Evolutionary conservation across 2,113 vertebrate species (phyloP).

Genomic region (Coracopsis vasa): DNA sequence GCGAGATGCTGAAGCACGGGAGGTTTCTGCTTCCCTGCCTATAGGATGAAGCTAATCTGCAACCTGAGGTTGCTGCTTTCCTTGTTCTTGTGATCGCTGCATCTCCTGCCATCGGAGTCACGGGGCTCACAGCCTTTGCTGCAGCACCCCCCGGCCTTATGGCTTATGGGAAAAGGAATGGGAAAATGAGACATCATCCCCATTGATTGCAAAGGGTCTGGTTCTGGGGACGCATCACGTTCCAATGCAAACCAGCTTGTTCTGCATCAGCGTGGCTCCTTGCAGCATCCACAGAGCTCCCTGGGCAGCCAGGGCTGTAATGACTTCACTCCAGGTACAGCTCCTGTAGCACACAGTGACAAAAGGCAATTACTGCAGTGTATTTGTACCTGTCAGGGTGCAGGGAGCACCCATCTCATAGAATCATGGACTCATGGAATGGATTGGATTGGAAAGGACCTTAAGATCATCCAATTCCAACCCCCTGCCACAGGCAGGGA

Average conservation of each 20-base stretch:
- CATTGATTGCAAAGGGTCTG: background rate
- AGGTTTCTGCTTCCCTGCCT: slow-evolving; percentile 41
- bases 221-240: background rate
- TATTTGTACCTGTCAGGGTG: background rate
- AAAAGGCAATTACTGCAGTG: background rate
- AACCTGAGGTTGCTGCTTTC: slow-evolving; percentile 57
- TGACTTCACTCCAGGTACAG: background rate
- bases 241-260: background rate
- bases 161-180: background rate
- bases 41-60: slow-evolving; percentile 45
- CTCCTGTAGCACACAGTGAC: background rate
- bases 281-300: background rate
- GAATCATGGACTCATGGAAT: background rate
- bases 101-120: slow-evolving; percentile 8
- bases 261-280: background rate
- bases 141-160: background rate
- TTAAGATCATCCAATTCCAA: background rate
- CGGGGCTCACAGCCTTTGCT: background rate
- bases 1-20: background rate
- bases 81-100: background rate
- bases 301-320: background rate
- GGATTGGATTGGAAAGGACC: background rate
- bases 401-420: background rate
- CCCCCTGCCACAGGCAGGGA: background rate
- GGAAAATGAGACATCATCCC: background rate